phyloP scores from a whole-genome alignment of 2,797 vertebrate species.

The Champsocephalus gunnari region DNA sequence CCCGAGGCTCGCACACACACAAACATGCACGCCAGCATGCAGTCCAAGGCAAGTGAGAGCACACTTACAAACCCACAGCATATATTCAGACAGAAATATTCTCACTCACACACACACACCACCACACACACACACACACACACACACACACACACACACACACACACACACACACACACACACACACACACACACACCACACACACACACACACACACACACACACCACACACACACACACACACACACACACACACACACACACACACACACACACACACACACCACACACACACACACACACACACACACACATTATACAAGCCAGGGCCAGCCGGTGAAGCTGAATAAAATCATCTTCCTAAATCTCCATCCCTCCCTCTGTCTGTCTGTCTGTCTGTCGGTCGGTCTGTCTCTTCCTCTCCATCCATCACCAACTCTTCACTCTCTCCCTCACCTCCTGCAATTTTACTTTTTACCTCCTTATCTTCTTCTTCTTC shows the following conservation, averaged over 20 bases:
- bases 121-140: too few relatives aligned
- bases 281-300: constrained; percentile 25
- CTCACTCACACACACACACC: too few relatives aligned
- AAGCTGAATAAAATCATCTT: constrained; percentile 48
- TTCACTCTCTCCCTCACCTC: neutral
- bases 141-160: too few relatives aligned
- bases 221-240: neutral
- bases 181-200: too few relatives aligned
- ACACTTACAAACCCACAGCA: constrained; percentile 12
- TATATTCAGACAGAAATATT: constrained; percentile 16
- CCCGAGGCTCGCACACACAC: constrained; percentile 37
- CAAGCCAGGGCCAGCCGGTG: constrained; percentile 46
- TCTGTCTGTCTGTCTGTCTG: neutral
- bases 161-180: too few relatives aligned
- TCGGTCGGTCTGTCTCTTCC: neutral
- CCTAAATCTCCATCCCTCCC: constrained; percentile 8
- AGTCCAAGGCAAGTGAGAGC: constrained; percentile 42
- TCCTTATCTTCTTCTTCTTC: neutral
- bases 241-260: constrained; percentile 26
- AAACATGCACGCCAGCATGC: neutral
- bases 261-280: constrained; percentile 8
- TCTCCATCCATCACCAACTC: neutral
- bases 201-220: too few relatives aligned
- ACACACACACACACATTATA: constrained; percentile 39
- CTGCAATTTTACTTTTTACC: neutral